Base-by-base conservation (phyloP, 2,888 invertebrate genomes). In the Rapana venosa region DNA sequence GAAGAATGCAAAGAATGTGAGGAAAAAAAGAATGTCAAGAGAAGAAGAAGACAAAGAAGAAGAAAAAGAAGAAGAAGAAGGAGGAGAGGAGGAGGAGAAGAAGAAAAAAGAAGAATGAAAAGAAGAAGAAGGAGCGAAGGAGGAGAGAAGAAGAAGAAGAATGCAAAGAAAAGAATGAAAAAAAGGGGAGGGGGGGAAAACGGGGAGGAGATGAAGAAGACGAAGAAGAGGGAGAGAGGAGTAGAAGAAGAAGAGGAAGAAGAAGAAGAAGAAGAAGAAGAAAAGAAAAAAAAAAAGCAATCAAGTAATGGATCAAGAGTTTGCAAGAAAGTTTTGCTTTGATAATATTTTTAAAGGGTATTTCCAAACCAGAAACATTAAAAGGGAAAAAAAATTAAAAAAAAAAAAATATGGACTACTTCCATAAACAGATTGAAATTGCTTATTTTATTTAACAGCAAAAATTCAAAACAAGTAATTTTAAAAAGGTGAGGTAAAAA, bases 181-280 rank as follows among this genome's bases (percentile, higher is more conserved):
- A 26, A 13, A 66, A 26, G 26, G 13, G 13, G 26, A 66, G 13
- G 26, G 13, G 13, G 13, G 26, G 13, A 66, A 13, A 26, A 66
- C 1, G 13, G 13, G 26, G 13, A 66, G 26, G 13, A 66, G 26
- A 26, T 6, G 26, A 66, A 26, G 26, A 66, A 26, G 26, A 66
- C 5, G 13, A 66, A 13, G 13, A 66, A 13, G 13, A 66, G 66
- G 13, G 13, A 13, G 13, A 66, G 26, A 66, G 13, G 26, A 66
- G 13, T 1, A 66, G 13, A 13, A 66, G 13, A 13, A 66, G 13
- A 66, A 66, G 66, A 66, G 13, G 66, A 66, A 66, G 66, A 66
- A 66, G 66, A 66, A 66, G 66, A 66, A 66, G 66, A 66, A 66
- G 66, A 66, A 66, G 66, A 66, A 66, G 66, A 66, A 66, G 66